Base-by-base conservation (phyloP, 2,888 invertebrate species). In the Cotesia congregata region DNA sequence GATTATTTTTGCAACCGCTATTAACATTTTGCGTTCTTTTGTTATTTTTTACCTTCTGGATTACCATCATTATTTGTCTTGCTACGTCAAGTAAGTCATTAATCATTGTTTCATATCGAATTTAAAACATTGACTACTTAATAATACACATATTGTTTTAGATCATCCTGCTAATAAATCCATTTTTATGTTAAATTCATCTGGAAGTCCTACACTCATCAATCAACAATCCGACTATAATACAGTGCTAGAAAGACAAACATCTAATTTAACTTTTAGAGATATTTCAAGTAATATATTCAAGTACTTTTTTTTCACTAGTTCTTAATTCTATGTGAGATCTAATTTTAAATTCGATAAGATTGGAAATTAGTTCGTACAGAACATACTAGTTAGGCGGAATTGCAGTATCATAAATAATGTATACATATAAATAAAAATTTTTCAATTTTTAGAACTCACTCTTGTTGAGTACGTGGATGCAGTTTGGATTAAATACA, bases 11-110 rank as follows among this genome's bases (percentile, higher is more conserved):
- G 64, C 97, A 97, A 86, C 96, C 96, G 0, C 88, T 96, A 12
- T 90, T 96, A 85, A 98, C 98, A 0, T 96, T 97, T 88, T 83
- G 95, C 79, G 92, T 95, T 77, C 91, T 98, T 0, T 90, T 95
- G 30, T 85, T 93, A 72, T 97, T 98, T 89, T 94, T 97, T 83
- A 90, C 94, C 78, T 96, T 96, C 90, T 98, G 98, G 97, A 92
- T 97, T 12, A 90, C 93, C 77, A 95, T 98, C 74, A 93, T 97
- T 87, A 94, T 97, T 39, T 95, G 94, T 87, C 91, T 97, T 75
- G 95, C 95, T n/a, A 96, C 96, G 40, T 95, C 96, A 7, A 96
- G 96, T 91, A 93, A 94, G 90, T 93, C 92, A 1, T 77, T 77
- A 67, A 80, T 79, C 40, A n/a, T 30, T 62, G 40, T 38, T 59